Evolutionary conservation across 2,888 invertebrate genomes (phyloP), one percentile per base, ranked within the genome.

Genomic region (Dicranocentrus wangi): DNA sequence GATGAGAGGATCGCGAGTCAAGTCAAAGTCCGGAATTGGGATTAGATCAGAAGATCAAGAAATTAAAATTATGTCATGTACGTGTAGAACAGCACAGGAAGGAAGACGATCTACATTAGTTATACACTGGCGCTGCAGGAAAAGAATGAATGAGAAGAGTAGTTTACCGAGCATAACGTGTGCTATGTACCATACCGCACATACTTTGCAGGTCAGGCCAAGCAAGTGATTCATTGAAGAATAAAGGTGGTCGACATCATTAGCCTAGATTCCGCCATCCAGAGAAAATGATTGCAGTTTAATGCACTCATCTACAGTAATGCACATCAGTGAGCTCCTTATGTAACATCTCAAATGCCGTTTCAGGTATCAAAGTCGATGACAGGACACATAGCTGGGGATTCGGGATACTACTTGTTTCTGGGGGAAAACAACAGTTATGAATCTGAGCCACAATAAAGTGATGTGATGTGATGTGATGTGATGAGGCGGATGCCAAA

Each of bases 171-270:
- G 32, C 32, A 32, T 32, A n/a, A n/a, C 51, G 19, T 55, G 55
- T 13, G 21, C 19, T 8, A n/a, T 19, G 1, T 21, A 21, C 55
- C 55, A 21, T 21, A 55, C 13, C 21, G 23, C 55, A 51, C 55
- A 55, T 21, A 8, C 23, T 21, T 21, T 58, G 21, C 60, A n/a
- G 47, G 47, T 47, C 47, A 47, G 47, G 47, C 32, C 32, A 32
- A 32, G 5, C 32, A 47, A 47, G 21, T 55, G 7, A 2, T 60
- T 55, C 60, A 27, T 60, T 27, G 27, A 15, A 27, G 7, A 32
- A 1, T 13, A 61, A 61, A 28, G 66, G 43, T 66, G 19, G 66
- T 66, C 42, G 66, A 66, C 66, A 66, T 66, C 55, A 69, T 69
- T 69, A 69, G 69, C 69, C 69, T 23, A 69, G 32, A 55, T 69